Evolutionary conservation across 1,140 invertebrate genomes (phyloP).

Genomic region (Drosophila lacertosa): DNA sequence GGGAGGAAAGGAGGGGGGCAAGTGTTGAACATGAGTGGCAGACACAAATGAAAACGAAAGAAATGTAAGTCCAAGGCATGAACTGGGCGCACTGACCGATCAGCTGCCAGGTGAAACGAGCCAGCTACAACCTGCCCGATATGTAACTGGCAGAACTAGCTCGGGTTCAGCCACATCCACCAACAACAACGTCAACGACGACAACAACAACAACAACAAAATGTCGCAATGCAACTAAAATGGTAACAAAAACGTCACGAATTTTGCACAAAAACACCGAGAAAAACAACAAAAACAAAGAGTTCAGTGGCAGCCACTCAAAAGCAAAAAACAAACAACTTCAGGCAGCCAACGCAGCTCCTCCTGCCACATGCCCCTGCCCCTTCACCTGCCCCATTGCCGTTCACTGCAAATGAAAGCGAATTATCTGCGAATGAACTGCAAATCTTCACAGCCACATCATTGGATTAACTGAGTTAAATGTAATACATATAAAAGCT

Average conservation of each 20-base stretch:
- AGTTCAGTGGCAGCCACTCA: slow-evolving; percentile 28
- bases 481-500: no score
- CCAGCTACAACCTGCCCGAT: background rate
- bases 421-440: slow-evolving; percentile 5
- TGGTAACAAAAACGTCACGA: slow-evolving; percentile 34
- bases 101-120: slow-evolving; percentile 33
- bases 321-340: slow-evolving; percentile 1
- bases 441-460: background rate
- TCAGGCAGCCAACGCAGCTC: background rate
- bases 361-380: no score
- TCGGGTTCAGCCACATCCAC: background rate
- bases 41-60: slow-evolving; percentile 13
- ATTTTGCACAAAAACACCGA: slow-evolving; percentile 3
- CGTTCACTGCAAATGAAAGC: slow-evolving; percentile 19
- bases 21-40: slow-evolving; percentile 42
- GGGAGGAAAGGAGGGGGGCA: slow-evolving; percentile 4
- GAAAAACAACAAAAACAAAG: slow-evolving; percentile 15
- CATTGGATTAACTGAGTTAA: background rate
- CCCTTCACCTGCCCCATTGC: background rate
- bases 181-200: slow-evolving; percentile 5
- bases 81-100: slow-evolving; percentile 39
- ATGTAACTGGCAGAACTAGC: slow-evolving; percentile 26
- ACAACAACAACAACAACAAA: slow-evolving; percentile 20
- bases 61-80: slow-evolving; percentile 1
- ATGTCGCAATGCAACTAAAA: slow-evolving; percentile 37